These are phyloP conservation scores for Apostichopus leukothele DNA, from an alignment of 53 echinoderm and acorn worm species.

Conservation along the genomic window DNA sequence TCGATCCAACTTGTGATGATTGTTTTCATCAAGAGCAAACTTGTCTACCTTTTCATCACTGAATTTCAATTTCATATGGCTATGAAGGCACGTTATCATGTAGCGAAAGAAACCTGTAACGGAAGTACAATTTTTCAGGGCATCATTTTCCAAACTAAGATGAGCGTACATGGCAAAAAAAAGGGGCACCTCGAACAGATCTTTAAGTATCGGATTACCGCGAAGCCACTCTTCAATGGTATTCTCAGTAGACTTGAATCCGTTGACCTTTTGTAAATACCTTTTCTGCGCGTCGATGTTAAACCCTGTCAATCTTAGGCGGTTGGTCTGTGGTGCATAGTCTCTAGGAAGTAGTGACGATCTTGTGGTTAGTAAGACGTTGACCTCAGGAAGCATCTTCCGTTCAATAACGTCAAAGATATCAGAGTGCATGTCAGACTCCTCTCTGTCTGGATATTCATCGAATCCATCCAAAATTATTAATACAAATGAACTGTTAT, in stretches of 20 bases:
- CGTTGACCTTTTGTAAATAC: neutral
- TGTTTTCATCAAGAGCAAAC: neutral
- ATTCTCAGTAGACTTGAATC: neutral
- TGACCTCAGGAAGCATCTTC: neutral
- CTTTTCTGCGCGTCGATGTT: neutral
- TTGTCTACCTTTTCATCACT: neutral
- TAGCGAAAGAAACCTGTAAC: neutral
- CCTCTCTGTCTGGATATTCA: slow-evolving; percentile 26
- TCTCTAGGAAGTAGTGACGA: neutral
- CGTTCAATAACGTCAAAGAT: neutral
- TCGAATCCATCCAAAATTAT: slow-evolving; percentile 14
- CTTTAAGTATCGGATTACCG: neutral
- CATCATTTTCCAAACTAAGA: neutral
- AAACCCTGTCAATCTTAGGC: neutral
- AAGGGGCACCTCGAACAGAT: slow-evolving; percentile 8
- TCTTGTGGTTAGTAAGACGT: neutral
- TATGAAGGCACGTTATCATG: neutral
- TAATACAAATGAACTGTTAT: neutral
- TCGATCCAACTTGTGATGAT: neutral
- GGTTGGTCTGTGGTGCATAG: neutral
- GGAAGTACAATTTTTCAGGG: neutral
- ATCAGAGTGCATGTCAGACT: neutral
- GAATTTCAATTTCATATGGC: neutral
- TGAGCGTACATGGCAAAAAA: slow-evolving; percentile 1
- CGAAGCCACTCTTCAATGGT: neutral